These are phyloP conservation scores for Siphamia tubifer DNA, from an alignment of 2,113 vertebrate species.

Conservation along the genomic window DNA sequence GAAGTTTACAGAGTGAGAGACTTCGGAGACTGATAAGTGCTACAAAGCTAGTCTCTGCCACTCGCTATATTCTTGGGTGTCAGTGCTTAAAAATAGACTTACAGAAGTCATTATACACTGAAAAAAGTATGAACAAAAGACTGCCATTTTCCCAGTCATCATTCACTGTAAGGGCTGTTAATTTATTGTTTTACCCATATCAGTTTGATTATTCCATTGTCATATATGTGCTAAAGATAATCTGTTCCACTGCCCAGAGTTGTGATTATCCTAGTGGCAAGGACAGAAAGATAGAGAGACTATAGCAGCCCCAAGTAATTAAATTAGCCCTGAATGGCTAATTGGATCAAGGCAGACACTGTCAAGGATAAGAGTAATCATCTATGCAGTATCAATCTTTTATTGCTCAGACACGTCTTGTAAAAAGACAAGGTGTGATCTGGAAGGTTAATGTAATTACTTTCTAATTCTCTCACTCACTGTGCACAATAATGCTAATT, in stretches of 20 bases:
- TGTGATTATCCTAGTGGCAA: conserved; percentile 72
- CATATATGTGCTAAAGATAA: conserved; percentile 65
- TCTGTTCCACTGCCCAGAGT: conserved; percentile 57
- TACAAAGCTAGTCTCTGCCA: conserved; percentile 32
- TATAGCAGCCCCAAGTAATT: conserved; percentile 69
- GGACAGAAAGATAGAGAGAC: conserved; percentile 72
- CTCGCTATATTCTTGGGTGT: conserved; percentile 19
- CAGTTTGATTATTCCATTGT: conserved; percentile 60
- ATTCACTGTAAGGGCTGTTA: conserved; percentile 2
- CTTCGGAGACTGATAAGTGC: conserved; percentile 45
- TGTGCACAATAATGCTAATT: conserved; percentile 74
- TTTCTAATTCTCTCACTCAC: conserved; percentile 75
- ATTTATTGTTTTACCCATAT: conserved; percentile 52
- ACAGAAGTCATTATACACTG: neutral
- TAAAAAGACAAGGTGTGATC: conserved; percentile 78
- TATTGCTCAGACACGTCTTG: conserved; percentile 72
- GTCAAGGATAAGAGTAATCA: conserved; percentile 81
- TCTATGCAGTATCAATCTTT: conserved; percentile 76
- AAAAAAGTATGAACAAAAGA: conserved; percentile 12
- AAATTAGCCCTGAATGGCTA: conserved; percentile 78
- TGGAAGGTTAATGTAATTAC: conserved; percentile 81
- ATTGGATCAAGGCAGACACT: conserved; percentile 80
- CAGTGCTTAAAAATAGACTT: conserved; percentile 1
- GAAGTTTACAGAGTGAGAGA: conserved; percentile 32
- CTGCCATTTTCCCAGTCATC: neutral